phyloP scores from a whole-genome alignment of 1,140 invertebrate species.

The Teleogryllus occipitalis region DNA sequence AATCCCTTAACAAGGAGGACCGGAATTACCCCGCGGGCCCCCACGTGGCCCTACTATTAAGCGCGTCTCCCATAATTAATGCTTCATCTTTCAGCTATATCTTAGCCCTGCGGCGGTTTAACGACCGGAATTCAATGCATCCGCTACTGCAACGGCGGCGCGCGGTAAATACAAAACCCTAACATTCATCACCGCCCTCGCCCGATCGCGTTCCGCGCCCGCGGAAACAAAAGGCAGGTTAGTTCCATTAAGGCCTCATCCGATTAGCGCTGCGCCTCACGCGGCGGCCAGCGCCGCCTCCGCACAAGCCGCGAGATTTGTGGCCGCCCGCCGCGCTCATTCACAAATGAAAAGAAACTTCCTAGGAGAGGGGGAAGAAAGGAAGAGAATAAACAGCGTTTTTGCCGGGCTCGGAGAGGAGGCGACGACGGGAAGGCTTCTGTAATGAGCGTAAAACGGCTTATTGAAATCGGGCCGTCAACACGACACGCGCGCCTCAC shows the following conservation, averaged over 20 bases:
- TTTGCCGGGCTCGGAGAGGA: neutral
- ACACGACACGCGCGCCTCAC: no score
- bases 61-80: neutral
- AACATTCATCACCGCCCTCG: neutral
- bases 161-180: neutral
- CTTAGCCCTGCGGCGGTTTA: neutral
- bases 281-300: no score
- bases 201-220: neutral
- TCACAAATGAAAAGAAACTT: no score
- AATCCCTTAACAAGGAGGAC: neutral
- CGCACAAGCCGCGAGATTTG: no score
- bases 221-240: constrained; percentile 3
- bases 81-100: neutral
- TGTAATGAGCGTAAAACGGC: no score
- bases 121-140: constrained; percentile 3
- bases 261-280: neutral
- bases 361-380: neutral
- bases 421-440: neutral
- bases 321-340: no score
- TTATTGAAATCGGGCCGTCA: no score
- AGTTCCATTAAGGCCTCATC: constrained; percentile 1
- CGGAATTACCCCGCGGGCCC: neutral
- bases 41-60: neutral
- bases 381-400: neutral
- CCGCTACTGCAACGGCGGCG: neutral